phyloP scores from a whole-genome alignment of 1,140 invertebrate genomes.

The Achatina immaculata region DNA sequence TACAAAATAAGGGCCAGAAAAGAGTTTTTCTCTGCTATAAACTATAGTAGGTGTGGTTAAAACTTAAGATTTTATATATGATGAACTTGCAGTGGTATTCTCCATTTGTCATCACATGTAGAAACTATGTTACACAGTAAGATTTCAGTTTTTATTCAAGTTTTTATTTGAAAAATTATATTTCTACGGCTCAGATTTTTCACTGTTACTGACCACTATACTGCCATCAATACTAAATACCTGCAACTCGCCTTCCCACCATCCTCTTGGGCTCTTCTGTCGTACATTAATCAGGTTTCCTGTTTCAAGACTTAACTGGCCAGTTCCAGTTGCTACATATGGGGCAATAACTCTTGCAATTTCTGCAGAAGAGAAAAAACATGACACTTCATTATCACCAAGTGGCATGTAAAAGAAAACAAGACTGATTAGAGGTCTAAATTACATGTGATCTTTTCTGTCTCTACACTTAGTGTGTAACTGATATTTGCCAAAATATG shows the following conservation, averaged over 20 bases:
- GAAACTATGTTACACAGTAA: too few relatives aligned
- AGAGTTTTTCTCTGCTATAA: too few relatives aligned
- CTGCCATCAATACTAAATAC: constrained; percentile 73
- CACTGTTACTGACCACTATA: too few relatives aligned
- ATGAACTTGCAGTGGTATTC: too few relatives aligned
- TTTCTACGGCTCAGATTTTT: too few relatives aligned
- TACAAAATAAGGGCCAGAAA: too few relatives aligned
- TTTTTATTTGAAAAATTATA: too few relatives aligned
- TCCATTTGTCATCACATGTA: too few relatives aligned
- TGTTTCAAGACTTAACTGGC: constrained; percentile 89
- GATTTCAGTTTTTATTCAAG: too few relatives aligned
- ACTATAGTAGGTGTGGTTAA: too few relatives aligned
- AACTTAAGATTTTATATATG: too few relatives aligned
- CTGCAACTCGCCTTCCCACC: constrained; percentile 99
- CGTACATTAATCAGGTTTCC: constrained; percentile 96
- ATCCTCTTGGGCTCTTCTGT: constrained; percentile 95
- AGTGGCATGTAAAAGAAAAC: constrained; percentile 3
- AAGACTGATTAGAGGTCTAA: background rate
- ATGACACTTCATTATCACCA: too few relatives aligned
- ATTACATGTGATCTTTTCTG: background rate
- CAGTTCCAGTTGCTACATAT: constrained; percentile 88
- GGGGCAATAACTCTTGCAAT: constrained; percentile 74
- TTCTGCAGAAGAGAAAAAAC: constrained; percentile 6
- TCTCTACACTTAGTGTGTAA: background rate
- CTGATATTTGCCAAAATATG: background rate